A percentile compares a stretch with the other conserved stretches of the same genome.
Evolutionary conservation across 2,113 vertebrate genomes (phyloP).

Genomic region (Macaca nemestrina): DNA sequence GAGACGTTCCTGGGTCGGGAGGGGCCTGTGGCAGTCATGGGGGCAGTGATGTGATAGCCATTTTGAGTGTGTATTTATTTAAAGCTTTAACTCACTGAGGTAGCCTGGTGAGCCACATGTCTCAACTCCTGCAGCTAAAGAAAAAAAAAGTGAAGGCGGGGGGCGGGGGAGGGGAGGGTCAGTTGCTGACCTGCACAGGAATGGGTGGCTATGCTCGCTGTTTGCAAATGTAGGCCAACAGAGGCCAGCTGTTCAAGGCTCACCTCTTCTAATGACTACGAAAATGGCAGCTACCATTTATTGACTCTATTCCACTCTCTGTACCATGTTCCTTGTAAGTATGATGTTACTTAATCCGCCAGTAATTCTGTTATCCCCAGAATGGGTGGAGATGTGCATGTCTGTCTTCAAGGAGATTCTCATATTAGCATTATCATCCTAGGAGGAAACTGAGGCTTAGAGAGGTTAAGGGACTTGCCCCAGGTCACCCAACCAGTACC

Average conservation of each 20-base stretch:
- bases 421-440: background rate
- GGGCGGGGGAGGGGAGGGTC: conserved; percentile 14
- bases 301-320: background rate
- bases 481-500: background rate
- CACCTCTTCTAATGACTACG: background rate
- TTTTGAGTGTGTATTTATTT: conserved; percentile 60
- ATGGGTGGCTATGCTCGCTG: background rate
- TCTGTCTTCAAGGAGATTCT: background rate
- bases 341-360: background rate
- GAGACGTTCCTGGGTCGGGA: background rate
- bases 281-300: background rate
- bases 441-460: conserved; percentile 53
- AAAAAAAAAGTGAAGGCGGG: background rate
- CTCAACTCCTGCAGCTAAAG: conserved; percentile 3
- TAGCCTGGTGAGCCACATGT: conserved; percentile 29
- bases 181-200: background rate
- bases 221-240: background rate
- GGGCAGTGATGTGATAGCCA: conserved; percentile 34
- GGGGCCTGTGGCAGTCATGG: background rate
- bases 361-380: background rate
- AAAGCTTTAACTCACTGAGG: conserved; percentile 42
- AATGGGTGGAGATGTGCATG: background rate
- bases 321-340: background rate
- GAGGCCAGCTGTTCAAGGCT: background rate
- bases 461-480: background rate